Percentiles rank a stretch among this genome's conserved stretches.
phyloP scores from a whole-genome alignment of 2,888 invertebrate genomes.

The Notodonta dromedarius region DNA sequence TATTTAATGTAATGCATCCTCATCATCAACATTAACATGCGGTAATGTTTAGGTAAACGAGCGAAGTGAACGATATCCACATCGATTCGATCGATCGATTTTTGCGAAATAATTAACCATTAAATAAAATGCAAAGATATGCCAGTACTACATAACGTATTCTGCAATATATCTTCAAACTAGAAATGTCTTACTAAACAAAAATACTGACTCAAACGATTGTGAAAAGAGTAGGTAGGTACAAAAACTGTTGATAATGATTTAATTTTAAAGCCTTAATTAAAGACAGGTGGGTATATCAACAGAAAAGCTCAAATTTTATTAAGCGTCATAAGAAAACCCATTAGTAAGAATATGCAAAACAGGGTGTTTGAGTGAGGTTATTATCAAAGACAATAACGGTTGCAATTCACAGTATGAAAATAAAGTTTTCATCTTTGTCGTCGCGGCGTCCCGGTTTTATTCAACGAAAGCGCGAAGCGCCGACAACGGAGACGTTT shows the following conservation, averaged over 20 bases:
- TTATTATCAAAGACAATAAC: conserved; percentile 66
- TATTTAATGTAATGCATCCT: background rate
- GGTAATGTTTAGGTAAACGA: background rate
- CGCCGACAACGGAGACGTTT: conserved; percentile 54
- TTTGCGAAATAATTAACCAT: background rate
- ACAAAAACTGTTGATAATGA: too few relatives aligned
- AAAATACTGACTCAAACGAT: too few relatives aligned
- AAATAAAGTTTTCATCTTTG: conserved; percentile 65
- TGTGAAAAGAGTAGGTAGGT: too few relatives aligned
- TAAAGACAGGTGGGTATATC: too few relatives aligned
- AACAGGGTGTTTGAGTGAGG: conserved; percentile 45
- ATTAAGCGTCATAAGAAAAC: conserved; percentile 26
- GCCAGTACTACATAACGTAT: too few relatives aligned
- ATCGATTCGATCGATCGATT: background rate
- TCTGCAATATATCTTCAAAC: too few relatives aligned
- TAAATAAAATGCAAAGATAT: too few relatives aligned
- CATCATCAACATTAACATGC: background rate
- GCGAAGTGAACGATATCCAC: background rate
- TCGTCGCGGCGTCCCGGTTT: conserved; percentile 56
- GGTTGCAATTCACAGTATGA: conserved; percentile 52
- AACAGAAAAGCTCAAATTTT: conserved; percentile 13
- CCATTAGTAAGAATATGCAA: conserved; percentile 33
- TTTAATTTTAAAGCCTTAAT: too few relatives aligned
- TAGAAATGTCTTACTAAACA: too few relatives aligned
- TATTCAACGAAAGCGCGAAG: conserved; percentile 52